These are phyloP conservation scores for Eristalis arbustorum DNA, from an alignment of 2,888 invertebrate species.

Conservation along the genomic window DNA sequence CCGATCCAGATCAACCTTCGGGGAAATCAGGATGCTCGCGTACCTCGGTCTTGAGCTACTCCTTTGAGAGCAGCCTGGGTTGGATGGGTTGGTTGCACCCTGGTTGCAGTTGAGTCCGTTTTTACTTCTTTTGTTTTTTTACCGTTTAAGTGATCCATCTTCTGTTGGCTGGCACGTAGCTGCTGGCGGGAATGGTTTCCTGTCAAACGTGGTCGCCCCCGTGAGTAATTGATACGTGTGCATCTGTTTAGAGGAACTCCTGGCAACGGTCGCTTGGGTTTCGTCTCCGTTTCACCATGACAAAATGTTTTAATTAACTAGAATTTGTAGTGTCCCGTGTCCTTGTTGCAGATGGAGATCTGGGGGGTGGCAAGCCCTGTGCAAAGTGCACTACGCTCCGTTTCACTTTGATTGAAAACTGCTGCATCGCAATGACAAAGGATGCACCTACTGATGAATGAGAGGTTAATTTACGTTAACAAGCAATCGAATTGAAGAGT, in stretches of 20 bases:
- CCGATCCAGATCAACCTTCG: slow-evolving; percentile 42
- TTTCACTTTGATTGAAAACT: slow-evolving; percentile 45
- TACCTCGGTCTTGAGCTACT: slow-evolving; percentile 24
- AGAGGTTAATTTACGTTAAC: slow-evolving; percentile 34
- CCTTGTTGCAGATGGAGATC: slow-evolving; percentile 32
- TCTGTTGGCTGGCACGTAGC: neutral
- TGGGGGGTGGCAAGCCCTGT: neutral
- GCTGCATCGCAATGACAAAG: slow-evolving; percentile 11
- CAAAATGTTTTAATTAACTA: slow-evolving; percentile 62
- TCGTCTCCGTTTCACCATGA: slow-evolving; percentile 14
- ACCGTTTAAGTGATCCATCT: slow-evolving; percentile 34
- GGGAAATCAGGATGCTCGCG: slow-evolving; percentile 48
- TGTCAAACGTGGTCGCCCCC: slow-evolving; percentile 25
- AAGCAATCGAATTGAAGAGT: slow-evolving; percentile 14
- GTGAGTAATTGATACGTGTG: slow-evolving; percentile 50
- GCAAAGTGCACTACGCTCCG: slow-evolving; percentile 16
- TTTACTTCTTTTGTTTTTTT: neutral
- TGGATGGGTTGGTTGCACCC: slow-evolving; percentile 9
- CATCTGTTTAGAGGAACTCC: slow-evolving; percentile 35
- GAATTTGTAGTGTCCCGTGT: slow-evolving; percentile 51
- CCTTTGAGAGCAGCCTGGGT: slow-evolving; percentile 5
- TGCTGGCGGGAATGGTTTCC: neutral
- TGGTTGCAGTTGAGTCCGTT: neutral
- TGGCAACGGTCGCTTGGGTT: slow-evolving; percentile 17
- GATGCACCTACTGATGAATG: slow-evolving; percentile 1